These are phyloP conservation scores for Cylindroiulus punctatus DNA, from an alignment of 2,888 invertebrate genomes.

Conservation along the genomic window DNA sequence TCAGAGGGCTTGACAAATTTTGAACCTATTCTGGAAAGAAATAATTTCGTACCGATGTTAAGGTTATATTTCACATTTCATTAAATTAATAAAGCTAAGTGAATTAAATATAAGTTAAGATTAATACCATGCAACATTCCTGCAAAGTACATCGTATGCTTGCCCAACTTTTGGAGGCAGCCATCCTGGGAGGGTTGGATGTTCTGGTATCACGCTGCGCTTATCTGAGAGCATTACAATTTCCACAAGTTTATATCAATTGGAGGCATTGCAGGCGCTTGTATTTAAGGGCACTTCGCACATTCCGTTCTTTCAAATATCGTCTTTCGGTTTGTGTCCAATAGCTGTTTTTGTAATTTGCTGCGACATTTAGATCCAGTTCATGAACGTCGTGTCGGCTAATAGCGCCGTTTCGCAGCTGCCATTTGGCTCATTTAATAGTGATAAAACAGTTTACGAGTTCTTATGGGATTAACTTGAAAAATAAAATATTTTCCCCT, in stretches of 20 bases:
- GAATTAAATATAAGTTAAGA: background rate
- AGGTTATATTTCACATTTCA: background rate
- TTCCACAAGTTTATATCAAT: constrained; percentile 12
- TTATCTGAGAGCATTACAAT: constrained; percentile 33
- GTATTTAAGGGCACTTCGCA: background rate
- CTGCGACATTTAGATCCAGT: constrained; percentile 22
- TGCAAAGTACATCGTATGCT: no score
- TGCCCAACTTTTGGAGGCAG: background rate
- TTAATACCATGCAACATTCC: no score
- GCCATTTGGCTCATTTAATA: constrained; percentile 23
- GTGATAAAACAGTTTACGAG: constrained; percentile 17
- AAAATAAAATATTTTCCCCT: background rate
- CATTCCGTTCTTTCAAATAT: constrained; percentile 13
- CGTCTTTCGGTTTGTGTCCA: background rate
- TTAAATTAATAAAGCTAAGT: background rate
- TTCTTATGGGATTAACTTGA: constrained; percentile 12
- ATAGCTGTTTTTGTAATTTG: constrained; percentile 31
- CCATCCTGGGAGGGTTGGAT: background rate
- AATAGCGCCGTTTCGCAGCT: background rate
- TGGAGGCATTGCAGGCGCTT: background rate
- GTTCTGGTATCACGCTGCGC: background rate
- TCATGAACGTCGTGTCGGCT: background rate
- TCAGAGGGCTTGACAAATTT: no score
- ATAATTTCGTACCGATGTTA: no score
- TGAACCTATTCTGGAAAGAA: background rate